These are phyloP conservation scores for Conistra vaccinii DNA, from an alignment of 2,888 invertebrate species.

Conservation along the genomic window DNA sequence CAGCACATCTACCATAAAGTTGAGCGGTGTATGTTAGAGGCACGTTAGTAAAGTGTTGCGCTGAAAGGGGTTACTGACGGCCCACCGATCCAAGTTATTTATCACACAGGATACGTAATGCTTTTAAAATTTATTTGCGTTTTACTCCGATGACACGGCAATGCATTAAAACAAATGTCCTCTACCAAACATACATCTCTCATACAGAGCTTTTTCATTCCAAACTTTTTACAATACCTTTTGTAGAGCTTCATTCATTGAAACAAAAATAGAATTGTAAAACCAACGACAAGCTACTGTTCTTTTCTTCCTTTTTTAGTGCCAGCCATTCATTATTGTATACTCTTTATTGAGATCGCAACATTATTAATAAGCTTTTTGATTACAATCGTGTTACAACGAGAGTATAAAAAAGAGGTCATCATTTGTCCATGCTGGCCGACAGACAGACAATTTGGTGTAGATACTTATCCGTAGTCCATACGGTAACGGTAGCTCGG, in stretches of 20 bases:
- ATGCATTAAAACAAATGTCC: constrained; percentile 78
- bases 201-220: constrained; percentile 62
- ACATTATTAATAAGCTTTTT: constrained; percentile 76
- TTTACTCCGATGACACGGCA: constrained; percentile 80
- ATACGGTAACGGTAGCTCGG: constrained; percentile 81
- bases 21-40: constrained; percentile 41
- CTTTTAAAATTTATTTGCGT: constrained; percentile 88
- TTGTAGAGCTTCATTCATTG: constrained; percentile 73
- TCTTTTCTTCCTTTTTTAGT: constrained; percentile 64
- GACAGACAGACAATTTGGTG: constrained; percentile 77
- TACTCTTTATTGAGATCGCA: constrained; percentile 75
- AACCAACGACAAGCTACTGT: constrained; percentile 62
- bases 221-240: constrained; percentile 63
- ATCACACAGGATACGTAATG: constrained; percentile 84
- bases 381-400: constrained; percentile 77
- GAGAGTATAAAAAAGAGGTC: constrained; percentile 77
- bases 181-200: constrained; percentile 78
- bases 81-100: constrained; percentile 81
- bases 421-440: constrained; percentile 76
- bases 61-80: constrained; percentile 82
- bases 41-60: constrained; percentile 54
- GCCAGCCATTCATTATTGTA: constrained; percentile 70
- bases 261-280: constrained; percentile 75
- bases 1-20: constrained; percentile 51
- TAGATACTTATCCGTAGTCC: constrained; percentile 75